Base-by-base conservation (phyloP, 2,797 vertebrate genomes). In the Siniperca obscura region DNA sequence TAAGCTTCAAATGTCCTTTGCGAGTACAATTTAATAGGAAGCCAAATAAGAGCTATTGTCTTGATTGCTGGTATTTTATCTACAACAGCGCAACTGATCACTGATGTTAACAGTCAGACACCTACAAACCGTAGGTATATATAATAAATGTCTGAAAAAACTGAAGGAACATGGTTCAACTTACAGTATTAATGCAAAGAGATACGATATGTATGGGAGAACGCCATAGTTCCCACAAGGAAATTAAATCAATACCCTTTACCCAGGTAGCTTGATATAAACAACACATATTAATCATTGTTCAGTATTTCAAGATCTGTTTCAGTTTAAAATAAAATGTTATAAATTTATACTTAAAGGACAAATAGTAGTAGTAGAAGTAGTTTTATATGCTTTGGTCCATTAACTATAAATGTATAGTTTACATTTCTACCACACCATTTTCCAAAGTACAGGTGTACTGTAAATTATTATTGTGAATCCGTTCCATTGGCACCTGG, bases 221-320 rank as follows among this genome's bases (percentile, higher is more conserved):
- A 38, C 12, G 50, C 13, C 40, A 46, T 11, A 17, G 60, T 34
- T 40, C 42, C 34, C 19, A 30, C 2, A 57, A 53, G 22, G 21
- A 55, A 69, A 57, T 40, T 34, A 40, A 52, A 59, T 71, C n/a
- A 56, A 21, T 30, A 30, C 27, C 53, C 55, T 65, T 74, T 36
- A 60, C 27, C 38, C 25, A 36, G 8, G 42, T 55, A 17, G 19
- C n/a, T 52, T 36, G 1, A 72, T 48, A 61, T 3, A 81, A 80
- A 82, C 34, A 71, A 67, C 60, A 80, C 56, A 64, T 38, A 71
- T 69, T 25, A 36, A n/a, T 75, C 44, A 74, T 9, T 13, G n/a
- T 69, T 73, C 53, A 40, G 38, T 21, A 46, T 50, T 66, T 52
- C 50, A 70, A 64, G 48, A 17, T 82, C 6, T 34, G 30, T 50